Evolutionary conservation across 1,140 invertebrate genomes (phyloP).

Genomic region (Anagrus nilaparvatae): DNA sequence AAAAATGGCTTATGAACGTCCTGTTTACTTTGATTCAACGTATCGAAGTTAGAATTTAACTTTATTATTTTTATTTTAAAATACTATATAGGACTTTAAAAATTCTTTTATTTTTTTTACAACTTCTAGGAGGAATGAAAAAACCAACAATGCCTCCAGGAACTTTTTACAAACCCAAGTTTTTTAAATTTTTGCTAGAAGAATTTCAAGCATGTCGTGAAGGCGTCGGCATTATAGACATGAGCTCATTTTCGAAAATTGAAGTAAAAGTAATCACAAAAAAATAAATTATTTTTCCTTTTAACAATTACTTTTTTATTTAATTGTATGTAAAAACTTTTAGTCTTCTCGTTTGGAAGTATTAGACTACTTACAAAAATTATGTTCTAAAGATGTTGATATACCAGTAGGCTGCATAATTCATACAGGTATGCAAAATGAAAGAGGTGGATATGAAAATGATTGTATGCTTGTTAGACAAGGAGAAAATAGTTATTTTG

Average conservation of each 20-base stretch:
- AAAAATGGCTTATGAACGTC: constrained; percentile 78
- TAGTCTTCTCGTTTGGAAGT: constrained; percentile 52
- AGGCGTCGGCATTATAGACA: constrained; percentile 71
- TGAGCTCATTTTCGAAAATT: constrained; percentile 78
- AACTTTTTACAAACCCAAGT: constrained; percentile 62
- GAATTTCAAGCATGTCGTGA: constrained; percentile 73
- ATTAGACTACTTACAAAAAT: constrained; percentile 57
- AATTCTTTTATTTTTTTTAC: constrained; percentile 1
- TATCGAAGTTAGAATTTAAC: constrained; percentile 34
- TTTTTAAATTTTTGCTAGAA: constrained; percentile 63
- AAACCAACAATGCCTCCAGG: constrained; percentile 45
- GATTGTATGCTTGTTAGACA: constrained; percentile 69
- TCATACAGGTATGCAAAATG: constrained; percentile 76
- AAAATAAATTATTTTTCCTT: constrained; percentile 1
- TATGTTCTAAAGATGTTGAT: constrained; percentile 71
- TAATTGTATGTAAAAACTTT: constrained; percentile 13
- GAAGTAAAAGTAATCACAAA: constrained; percentile 52
- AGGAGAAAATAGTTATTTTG: constrained; percentile 61
- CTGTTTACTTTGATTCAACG: constrained; percentile 51
- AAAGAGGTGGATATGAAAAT: constrained; percentile 70
- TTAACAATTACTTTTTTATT: constrained; percentile 6
- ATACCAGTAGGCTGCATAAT: constrained; percentile 62
- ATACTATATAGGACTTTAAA: constrained; percentile 5
- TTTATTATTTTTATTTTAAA: constrained; percentile 5
- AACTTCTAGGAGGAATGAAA: constrained; percentile 32